Base-by-base conservation (phyloP, 1,140 invertebrate genomes). In the Temnothorax curvispinosus region DNA sequence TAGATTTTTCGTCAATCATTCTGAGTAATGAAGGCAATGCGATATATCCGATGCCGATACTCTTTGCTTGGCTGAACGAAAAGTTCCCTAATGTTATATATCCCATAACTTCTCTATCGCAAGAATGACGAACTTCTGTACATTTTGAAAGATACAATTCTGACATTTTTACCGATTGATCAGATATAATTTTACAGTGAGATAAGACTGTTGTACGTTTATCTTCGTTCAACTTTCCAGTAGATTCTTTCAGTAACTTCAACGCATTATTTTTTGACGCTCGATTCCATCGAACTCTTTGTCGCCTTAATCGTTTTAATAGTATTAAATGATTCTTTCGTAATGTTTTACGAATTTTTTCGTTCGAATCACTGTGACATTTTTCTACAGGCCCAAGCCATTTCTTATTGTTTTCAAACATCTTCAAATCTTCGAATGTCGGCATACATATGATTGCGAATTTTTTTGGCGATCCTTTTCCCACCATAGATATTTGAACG, bases 21-120 rank as follows among this genome's bases (percentile, higher is more conserved):
- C 94, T 88, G 6, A 95, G 87, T 4, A 98, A 91, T 18, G 96
- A 96, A 54, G 95, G 93, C 18, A 96, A 93, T 2, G 97, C 95
- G 0, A 98, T 94, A 91, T 97, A 98, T 54, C 97, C 98, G 8
- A 97, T 93, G 67, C 96, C 97, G 88, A 96, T 95, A 77, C 96
- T 96, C 52, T 95, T 96, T 0, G 97, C 96, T 92, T 97, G 96
- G 0, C 96, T 96, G 87, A 97, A 97, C 89, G 96, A 97, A 92
- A 97, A 98, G 50, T 96, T 96, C 41, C 97, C 97, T 86, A 96
- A 94, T 56, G 95, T 96, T 11, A 98, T 91, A 94, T 97, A 98
- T 62, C 98, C 98, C 89, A 98, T 96, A 3, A 97, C 95, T 93
- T 97, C 95, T 89, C 97, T 96, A 21, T 95, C 96, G 91, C 96